Percentiles rank a stretch among this genome's conserved stretches.
These are phyloP conservation scores for Podarcis cretensis DNA, from an alignment of 2,113 vertebrate species.

Conservation along the genomic window DNA sequence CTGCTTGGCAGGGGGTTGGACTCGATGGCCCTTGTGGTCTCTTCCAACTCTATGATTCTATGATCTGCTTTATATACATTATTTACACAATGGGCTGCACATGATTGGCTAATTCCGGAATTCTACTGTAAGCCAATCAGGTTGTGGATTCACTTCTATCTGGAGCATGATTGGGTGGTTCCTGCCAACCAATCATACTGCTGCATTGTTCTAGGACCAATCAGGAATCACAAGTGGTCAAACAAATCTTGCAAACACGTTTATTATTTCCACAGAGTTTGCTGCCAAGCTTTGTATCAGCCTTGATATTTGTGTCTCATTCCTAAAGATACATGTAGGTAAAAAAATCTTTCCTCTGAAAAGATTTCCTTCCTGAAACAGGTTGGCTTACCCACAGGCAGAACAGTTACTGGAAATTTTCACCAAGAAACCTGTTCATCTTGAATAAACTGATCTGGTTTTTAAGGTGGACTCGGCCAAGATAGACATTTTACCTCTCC, in stretches of 20 bases:
- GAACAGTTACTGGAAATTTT: background rate
- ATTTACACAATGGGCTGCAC: too few relatives aligned
- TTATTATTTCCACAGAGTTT: background rate
- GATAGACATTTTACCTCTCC: background rate
- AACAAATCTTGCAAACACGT: background rate
- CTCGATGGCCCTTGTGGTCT: too few relatives aligned
- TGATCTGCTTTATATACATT: too few relatives aligned
- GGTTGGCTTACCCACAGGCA: background rate
- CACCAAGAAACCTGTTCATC: background rate
- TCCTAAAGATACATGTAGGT: background rate
- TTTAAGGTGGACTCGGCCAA: background rate
- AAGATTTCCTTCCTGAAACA: background rate
- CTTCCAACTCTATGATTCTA: too few relatives aligned
- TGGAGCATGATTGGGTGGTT: too few relatives aligned
- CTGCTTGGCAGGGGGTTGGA: too few relatives aligned
- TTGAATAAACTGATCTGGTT: background rate
- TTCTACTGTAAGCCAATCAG: too few relatives aligned
- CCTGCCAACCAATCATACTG: too few relatives aligned
- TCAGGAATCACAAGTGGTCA: background rate
- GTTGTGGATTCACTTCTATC: too few relatives aligned
- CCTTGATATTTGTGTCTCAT: background rate
- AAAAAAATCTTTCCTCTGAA: background rate
- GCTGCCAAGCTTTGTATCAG: background rate
- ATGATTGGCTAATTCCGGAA: too few relatives aligned
- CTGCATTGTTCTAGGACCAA: too few relatives aligned